These are phyloP conservation scores for Darevskia mixta DNA, from an alignment of 2,797 vertebrate species.

Conservation along the genomic window DNA sequence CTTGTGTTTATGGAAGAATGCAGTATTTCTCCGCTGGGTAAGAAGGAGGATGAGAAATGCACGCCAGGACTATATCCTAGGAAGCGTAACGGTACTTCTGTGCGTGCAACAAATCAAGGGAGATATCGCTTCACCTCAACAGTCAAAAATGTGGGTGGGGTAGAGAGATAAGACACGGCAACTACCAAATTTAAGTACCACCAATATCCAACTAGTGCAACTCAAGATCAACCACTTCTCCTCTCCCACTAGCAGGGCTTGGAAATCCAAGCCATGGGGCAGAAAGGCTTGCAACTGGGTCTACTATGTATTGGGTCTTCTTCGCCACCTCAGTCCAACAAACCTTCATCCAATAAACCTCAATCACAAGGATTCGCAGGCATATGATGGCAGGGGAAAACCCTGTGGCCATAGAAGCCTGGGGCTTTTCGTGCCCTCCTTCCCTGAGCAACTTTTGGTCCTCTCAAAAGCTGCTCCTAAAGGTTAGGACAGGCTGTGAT, in stretches of 20 bases:
- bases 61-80: conserved; percentile 52
- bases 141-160: conserved; percentile 36
- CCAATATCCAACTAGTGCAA: conserved; percentile 63
- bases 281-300: not conserved
- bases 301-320: not conserved
- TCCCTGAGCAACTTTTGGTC: not conserved
- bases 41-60: not conserved
- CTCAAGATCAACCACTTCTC: conserved; percentile 20
- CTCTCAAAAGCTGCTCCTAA: not conserved
- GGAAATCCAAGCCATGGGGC: not conserved
- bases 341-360: not conserved
- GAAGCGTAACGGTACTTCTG: conserved; percentile 43
- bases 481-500: not conserved
- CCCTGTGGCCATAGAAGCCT: not conserved
- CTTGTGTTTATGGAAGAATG: conserved; percentile 60
- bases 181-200: conserved; percentile 57
- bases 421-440: not conserved
- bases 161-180: conserved; percentile 41
- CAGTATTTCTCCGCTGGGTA: not conserved
- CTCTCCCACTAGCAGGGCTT: too few relatives aligned
- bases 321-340: not conserved
- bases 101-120: conserved; percentile 49
- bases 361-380: not conserved
- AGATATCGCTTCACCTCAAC: conserved; percentile 43
- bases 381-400: conserved; percentile 4